Percentiles rank a stretch among this genome's conserved stretches.
Conservation (phyloP, 2,113 vertebrate genomes). For the pig (Sus scrofa) region DNA sequence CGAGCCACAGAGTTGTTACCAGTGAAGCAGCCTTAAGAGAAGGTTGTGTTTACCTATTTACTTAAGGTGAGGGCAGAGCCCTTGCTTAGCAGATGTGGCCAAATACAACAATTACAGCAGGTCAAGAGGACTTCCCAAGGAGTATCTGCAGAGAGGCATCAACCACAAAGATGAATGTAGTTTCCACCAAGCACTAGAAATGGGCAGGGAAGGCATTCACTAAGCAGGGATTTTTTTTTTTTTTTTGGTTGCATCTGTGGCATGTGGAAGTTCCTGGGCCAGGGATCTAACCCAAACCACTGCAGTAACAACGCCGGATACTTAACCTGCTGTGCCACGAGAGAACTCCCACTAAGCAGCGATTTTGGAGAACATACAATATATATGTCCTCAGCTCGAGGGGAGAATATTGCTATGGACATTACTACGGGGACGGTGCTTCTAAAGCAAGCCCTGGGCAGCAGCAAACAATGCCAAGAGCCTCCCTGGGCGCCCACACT, state of each 20-base stretch:
- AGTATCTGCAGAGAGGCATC: neutral
- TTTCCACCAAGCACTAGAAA: slow-evolving; percentile 58
- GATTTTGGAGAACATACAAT: neutral
- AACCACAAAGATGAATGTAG: neutral
- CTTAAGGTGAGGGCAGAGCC: slow-evolving; percentile 12
- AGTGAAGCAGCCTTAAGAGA: slow-evolving; percentile 21
- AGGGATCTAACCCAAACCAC: no score
- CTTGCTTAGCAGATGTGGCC: neutral
- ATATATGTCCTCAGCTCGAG: neutral
- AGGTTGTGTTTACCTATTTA: neutral
- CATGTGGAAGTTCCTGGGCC: no score
- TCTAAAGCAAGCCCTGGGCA: neutral
- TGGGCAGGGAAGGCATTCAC: neutral
- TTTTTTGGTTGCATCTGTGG: no score
- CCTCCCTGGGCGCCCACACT: neutral
- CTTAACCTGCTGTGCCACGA: no score
- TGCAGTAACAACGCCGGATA: no score
- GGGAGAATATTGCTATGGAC: slow-evolving; percentile 28
- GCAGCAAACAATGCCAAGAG: slow-evolving; percentile 14
- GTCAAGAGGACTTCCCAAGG: slow-evolving; percentile 3
- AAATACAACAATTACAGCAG: slow-evolving; percentile 28
- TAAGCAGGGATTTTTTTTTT: neutral
- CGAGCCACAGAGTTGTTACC: neutral
- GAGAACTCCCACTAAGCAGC: neutral
- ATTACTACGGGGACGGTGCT: neutral